Evolutionary conservation across 1,140 invertebrate species (phyloP).

Genomic region (Drosophila rufa): DNA sequence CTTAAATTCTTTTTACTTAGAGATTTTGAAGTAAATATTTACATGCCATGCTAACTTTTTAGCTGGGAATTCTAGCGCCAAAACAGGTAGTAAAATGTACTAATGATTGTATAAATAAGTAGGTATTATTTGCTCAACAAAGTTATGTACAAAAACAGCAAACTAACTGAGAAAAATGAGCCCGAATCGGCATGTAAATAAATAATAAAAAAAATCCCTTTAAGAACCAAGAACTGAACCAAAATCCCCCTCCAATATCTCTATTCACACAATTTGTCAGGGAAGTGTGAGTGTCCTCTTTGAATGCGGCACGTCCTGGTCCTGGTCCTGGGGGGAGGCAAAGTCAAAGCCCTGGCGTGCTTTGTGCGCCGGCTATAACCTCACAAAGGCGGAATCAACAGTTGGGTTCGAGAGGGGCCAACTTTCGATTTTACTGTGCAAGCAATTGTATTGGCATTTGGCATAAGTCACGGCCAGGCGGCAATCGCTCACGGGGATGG

Average conservation of each 20-base stretch:
- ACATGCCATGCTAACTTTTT: too few relatives aligned
- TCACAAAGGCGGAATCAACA: conserved; percentile 64
- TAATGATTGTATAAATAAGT: too few relatives aligned
- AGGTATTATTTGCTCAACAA: too few relatives aligned
- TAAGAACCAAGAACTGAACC: too few relatives aligned
- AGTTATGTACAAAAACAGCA: background rate
- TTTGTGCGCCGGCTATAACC: conserved; percentile 4
- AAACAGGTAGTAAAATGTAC: background rate
- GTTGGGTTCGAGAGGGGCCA: conserved; percentile 42
- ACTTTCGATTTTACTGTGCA: conserved; percentile 36
- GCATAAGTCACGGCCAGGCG: conserved; percentile 70
- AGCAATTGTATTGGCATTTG: conserved; percentile 50
- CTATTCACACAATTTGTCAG: conserved; percentile 9
- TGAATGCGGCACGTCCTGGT: conserved; percentile 34
- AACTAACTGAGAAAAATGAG: background rate
- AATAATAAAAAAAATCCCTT: conserved; percentile 3
- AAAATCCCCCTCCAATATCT: background rate
- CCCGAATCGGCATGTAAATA: too few relatives aligned
- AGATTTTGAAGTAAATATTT: too few relatives aligned
- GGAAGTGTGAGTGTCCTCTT: background rate
- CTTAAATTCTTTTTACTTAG: too few relatives aligned
- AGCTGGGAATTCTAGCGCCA: background rate
- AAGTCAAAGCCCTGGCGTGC: conserved; percentile 23
- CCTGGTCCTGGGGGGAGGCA: conserved; percentile 12
- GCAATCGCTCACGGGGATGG: conserved; percentile 33